Evolutionary conservation across 2,888 invertebrate species (phyloP).

Genomic region (Habroteleia sp.): DNA sequence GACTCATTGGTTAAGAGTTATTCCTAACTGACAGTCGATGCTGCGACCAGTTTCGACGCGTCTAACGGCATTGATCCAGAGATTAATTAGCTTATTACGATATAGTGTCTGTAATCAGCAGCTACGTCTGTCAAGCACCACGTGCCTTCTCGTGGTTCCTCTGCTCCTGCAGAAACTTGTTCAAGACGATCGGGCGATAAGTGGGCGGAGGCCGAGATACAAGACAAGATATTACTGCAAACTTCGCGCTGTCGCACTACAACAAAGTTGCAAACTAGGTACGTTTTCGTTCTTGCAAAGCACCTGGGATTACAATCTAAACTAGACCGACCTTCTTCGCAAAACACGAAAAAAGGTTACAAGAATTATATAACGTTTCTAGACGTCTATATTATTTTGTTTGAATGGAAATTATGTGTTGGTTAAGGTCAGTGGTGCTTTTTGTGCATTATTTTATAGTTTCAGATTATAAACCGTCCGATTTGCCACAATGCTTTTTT

Average conservation of each 20-base stretch:
- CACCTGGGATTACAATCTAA: slow-evolving; percentile 45
- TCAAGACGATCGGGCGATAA: slow-evolving; percentile 56
- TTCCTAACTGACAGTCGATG: slow-evolving; percentile 1
- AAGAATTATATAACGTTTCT: slow-evolving; percentile 6
- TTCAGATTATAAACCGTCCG: too few species aligned
- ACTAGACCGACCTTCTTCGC: background rate
- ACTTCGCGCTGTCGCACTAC: slow-evolving; percentile 33
- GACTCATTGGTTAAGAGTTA: slow-evolving; percentile 4
- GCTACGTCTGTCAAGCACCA: slow-evolving; percentile 41
- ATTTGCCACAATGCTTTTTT: background rate
- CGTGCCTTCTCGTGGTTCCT: slow-evolving; percentile 35
- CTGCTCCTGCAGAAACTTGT: slow-evolving; percentile 38
- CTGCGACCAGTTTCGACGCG: slow-evolving; percentile 15
- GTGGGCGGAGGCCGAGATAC: slow-evolving; percentile 49
- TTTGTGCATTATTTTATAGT: too few species aligned
- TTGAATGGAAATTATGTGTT: background rate
- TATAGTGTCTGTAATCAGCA: slow-evolving; percentile 30
- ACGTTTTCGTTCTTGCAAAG: slow-evolving; percentile 39
- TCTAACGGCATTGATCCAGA: slow-evolving; percentile 22
- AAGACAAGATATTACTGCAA: slow-evolving; percentile 53
- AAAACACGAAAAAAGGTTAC: slow-evolving; percentile 4
- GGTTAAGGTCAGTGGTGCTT: too few species aligned
- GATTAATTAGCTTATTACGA: slow-evolving; percentile 55
- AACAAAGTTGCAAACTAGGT: slow-evolving; percentile 50
- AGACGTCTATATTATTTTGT: slow-evolving; percentile 2